Conservation (phyloP, 1,140 invertebrate genomes). For the Yoshiicerus persimilis region DNA sequence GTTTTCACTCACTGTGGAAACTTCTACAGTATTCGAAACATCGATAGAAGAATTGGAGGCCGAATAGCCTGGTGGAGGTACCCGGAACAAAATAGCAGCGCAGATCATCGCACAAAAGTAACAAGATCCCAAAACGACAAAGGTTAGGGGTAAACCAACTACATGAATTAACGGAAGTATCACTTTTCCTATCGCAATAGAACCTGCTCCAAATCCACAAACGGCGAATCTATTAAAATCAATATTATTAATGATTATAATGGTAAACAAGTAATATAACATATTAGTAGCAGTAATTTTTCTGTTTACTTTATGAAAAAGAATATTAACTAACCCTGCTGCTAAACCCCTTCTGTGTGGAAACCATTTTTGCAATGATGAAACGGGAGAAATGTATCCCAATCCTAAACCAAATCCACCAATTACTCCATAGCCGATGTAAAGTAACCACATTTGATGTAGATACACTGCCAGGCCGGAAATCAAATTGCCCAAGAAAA, state of each 20-base stretch:
- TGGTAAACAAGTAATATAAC: no score
- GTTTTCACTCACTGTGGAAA: background rate
- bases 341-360: conserved; percentile 43
- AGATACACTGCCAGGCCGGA: conserved; percentile 37
- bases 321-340: no score
- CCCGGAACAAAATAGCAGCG: background rate
- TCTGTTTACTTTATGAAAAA: no score
- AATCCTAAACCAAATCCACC: conserved; percentile 38
- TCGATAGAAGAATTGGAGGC: background rate
- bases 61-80: background rate
- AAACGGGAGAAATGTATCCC: conserved; percentile 44
- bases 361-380: conserved; percentile 47
- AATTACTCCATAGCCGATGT: conserved; percentile 40
- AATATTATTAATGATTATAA: no score
- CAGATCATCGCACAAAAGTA: conserved; percentile 28
- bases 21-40: background rate
- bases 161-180: conserved; percentile 23
- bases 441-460: conserved; percentile 40
- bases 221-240: no score
- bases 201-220: conserved; percentile 45
- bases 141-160: conserved; percentile 38
- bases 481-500: conserved; percentile 34
- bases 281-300: no score
- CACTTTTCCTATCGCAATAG: conserved; percentile 40
- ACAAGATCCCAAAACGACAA: conserved; percentile 36